A percentile compares a stretch with the other conserved stretches of the same genome.
phyloP scores from a whole-genome alignment of 2,888 invertebrate species.

The Megamerina dolium region DNA sequence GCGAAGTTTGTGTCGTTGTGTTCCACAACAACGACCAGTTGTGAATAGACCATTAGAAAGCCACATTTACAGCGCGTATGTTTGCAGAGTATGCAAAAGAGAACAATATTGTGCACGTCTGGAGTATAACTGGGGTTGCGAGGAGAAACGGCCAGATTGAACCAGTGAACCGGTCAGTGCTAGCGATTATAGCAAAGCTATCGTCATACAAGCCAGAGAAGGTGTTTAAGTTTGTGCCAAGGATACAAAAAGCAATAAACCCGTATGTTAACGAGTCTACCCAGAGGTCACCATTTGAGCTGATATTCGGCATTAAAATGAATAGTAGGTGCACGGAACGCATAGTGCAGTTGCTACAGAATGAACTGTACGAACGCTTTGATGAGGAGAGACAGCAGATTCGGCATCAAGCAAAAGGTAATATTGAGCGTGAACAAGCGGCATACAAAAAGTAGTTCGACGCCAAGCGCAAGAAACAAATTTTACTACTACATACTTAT shows the following conservation, averaged over 20 bases:
- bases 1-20: too few relatives aligned
- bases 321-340: not conserved
- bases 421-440: not conserved
- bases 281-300: not conserved
- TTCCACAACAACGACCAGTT: too few relatives aligned
- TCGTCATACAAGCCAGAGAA: not conserved
- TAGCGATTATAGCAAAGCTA: not conserved
- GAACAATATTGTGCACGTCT: not conserved
- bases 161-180: not conserved
- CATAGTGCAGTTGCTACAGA: not conserved
- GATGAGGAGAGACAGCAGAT: not conserved
- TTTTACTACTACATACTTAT: too few relatives aligned
- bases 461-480: not conserved
- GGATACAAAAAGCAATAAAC: not conserved
- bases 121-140: not conserved
- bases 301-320: not conserved
- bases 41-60: too few relatives aligned
- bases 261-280: not conserved
- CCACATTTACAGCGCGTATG: not conserved
- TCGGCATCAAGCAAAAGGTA: not conserved
- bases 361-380: not conserved
- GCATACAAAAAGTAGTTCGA: not conserved
- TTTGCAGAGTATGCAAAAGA: not conserved
- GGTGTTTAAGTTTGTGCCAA: not conserved
- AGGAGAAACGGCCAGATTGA: not conserved